Percentiles rank a stretch among this genome's conserved stretches.
Evolutionary conservation across 2,797 vertebrate species (phyloP).

Genomic region (Margarornis squamiger): DNA sequence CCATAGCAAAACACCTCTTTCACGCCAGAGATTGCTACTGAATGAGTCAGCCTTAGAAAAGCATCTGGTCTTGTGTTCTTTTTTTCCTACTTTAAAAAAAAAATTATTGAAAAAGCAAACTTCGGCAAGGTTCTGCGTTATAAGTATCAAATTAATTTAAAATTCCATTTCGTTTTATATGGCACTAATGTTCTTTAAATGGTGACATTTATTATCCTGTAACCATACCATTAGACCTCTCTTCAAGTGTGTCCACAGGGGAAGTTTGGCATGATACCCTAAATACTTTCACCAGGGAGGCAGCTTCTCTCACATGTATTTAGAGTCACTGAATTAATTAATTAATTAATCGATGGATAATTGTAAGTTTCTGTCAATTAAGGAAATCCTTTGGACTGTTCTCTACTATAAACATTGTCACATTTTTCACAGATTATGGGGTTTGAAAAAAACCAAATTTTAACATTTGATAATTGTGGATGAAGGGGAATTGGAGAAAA

Average conservation of each 20-base stretch:
- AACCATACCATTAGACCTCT: not conserved
- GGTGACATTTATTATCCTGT: not conserved
- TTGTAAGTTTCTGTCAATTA: not conserved
- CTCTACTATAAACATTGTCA: not conserved
- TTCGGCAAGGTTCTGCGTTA: not conserved
- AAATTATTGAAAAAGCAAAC: not conserved
- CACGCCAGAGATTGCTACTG: not conserved
- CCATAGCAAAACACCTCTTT: conserved; percentile 28
- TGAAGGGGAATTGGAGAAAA: not conserved
- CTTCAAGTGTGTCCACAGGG: not conserved
- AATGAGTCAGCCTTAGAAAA: not conserved
- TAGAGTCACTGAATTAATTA: not conserved
- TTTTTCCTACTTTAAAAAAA: not conserved
- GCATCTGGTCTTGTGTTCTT: not conserved
- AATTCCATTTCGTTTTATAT: not conserved
- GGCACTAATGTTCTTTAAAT: not conserved
- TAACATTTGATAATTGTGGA: not conserved
- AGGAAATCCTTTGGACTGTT: not conserved
- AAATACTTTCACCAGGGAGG: not conserved
- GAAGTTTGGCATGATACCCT: not conserved
- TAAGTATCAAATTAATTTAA: not conserved
- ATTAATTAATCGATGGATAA: not conserved
- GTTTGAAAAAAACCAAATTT: not conserved
- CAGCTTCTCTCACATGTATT: not conserved
- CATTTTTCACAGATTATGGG: not conserved